Base-by-base conservation (phyloP, 92 coral and sea anemone genomes). In the Bergia puertoricense region DNA sequence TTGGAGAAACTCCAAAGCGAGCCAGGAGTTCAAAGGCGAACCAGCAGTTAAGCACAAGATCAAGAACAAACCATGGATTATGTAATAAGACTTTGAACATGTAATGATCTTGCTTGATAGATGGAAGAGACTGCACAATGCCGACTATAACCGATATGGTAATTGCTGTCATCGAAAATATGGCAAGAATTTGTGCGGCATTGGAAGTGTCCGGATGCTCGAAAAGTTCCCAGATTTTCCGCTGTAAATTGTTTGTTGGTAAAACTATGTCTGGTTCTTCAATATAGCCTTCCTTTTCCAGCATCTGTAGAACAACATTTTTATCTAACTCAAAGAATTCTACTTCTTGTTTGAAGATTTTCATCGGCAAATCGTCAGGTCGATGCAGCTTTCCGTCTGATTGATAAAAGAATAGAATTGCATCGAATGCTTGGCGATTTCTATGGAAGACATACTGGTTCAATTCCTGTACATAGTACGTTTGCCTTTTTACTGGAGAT, bases 311-410 rank as follows among this genome's bases (percentile, higher is more conserved):
- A 6, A 96, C 73, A 14, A 96, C 89, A 5, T 93, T 98, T 8
- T 93, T 91, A 18, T 98, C 99, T 69, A 96, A 93, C 71, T 95
- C 94, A 73, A 95, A 96, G 81, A 96, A 96, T 74, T 96, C 99
- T 22, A 93, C 90, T 89, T 96, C 99, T 87, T 92, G 85, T 85
- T 95, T 95, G 74, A 96, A 96, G 20, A 96, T 77, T 54, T 91
- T 89, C 93, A 95, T 95, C 2, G 98, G 99, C 20, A 96, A 92
- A 72, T 96, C 99, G 4, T 86, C 91, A 10, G 99, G 99, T 30
- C 98, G 91, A 66, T 92, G 88, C 6, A 96, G 95, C 16, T 96
- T 85, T 20, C 99, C 99, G 72, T 90, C 72, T 14, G 99, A 96
- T 69, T 96, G 99, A 76, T 96, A 96, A 65, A 92, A 96, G 66